Evolutionary conservation across 2,888 invertebrate genomes (phyloP).

Genomic region (Erpobdella octoculata): DNA sequence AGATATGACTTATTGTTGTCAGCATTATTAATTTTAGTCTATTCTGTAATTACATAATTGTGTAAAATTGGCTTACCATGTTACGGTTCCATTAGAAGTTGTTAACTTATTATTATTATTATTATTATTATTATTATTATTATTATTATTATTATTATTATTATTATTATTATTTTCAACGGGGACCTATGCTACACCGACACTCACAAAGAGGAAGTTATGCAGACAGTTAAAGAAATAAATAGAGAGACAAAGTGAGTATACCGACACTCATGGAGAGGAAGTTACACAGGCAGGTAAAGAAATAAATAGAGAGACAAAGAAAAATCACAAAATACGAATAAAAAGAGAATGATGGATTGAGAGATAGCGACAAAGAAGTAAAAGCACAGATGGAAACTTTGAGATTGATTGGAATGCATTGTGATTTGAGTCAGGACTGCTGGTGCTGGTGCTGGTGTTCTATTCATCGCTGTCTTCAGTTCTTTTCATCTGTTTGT

Average conservation of each 20-base stretch:
- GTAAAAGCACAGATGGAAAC: background rate
- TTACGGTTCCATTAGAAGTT: background rate
- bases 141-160: background rate
- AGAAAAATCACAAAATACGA: too few relatives aligned
- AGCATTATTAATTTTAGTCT: too few relatives aligned
- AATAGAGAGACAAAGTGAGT: background rate
- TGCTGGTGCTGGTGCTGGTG: background rate
- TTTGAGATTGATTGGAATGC: slow-evolving; percentile 7
- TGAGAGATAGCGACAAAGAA: background rate
- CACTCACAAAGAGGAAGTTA: too few relatives aligned
- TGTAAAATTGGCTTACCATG: too few relatives aligned
- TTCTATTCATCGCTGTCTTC: too few relatives aligned
- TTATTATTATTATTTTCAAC: background rate
- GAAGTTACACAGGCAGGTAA: background rate
- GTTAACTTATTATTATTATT: background rate
- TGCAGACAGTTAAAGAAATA: too few relatives aligned
- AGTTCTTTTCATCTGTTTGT: too few relatives aligned
- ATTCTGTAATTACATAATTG: too few relatives aligned
- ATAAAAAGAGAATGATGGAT: background rate
- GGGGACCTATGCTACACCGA: too few relatives aligned
- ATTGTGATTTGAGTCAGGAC: background rate
- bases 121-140: slow-evolving; percentile 11
- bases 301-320: background rate
- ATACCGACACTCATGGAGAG: background rate
- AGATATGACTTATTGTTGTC: too few relatives aligned